Base-by-base conservation (phyloP, 2,113 vertebrate genomes). In the Antigone vipio region DNA sequence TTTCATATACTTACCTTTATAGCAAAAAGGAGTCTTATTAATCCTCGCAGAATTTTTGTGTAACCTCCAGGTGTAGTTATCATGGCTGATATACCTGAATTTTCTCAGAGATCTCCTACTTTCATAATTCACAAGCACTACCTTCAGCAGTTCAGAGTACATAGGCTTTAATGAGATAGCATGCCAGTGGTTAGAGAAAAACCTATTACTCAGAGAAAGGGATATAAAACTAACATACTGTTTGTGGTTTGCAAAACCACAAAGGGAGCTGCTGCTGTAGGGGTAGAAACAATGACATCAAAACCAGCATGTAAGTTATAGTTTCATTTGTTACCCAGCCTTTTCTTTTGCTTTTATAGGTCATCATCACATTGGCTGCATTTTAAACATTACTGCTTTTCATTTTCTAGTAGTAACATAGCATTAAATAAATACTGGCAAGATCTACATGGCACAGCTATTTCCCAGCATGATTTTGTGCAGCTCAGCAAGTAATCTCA, bases 311-410 rank as follows among this genome's bases (percentile, higher is more conserved):
- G 69, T 67, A 79, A 92, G 47, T 88, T 89, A 92, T 22, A 50
- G 76, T 92, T 96, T 95, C 72, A 94, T 86, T 93, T 80, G n/a
- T 82, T 92, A 50, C 38, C 9, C 63, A 93, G 82, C 34, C 30
- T 97, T 88, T 85, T 69, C 45, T 60, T 85, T 68, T 83, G n/a
- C 38, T 74, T 94, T 96, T 95, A 84, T 85, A 89, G 75, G 94
- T 92, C 85, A 88, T 96, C 89, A 86, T 93, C 59, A 64, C 63
- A 72, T 76, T 87, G 86, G 52, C 44, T 30, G 13, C 49, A 40
- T 94, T 80, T 83, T 76, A 97, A 96, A 97, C 94, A 90, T 88
- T 72, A 88, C 85, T 95, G 66, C 50, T 92, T 92, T 87, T 95
- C 68, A 78, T 76, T 96, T 84, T 89, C n/a, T 5, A 81, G 69